Evolutionary conservation across 2,888 invertebrate species (phyloP), one percentile per base, ranked within the genome.

Genomic region (Pollenia labialis): DNA sequence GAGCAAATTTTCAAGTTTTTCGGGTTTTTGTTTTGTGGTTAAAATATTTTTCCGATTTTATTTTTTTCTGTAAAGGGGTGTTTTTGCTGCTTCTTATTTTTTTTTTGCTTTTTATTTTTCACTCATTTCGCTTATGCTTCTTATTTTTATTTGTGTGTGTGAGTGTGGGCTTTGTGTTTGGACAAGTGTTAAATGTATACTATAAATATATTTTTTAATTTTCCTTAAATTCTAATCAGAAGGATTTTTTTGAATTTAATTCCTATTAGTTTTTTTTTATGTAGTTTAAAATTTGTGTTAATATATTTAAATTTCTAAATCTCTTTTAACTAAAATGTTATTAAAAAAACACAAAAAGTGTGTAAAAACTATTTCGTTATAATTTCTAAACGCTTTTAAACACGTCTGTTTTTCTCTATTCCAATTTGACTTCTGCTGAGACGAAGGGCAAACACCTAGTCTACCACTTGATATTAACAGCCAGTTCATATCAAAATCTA

Each of bases 401-500:
- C 58, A 80, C 79, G 87, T 80, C 88, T 88, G 85, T 48, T 87
- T 88, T 85, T 88, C 88, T 88, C 89, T 85, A 87, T 89, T 91
- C 91, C 90, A 90, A 91, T 90, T 90, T 85, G 91, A 90, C 89
- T 89, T 88, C 87, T 88, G 88, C 71, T 75, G 42, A 75, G 74
- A 79, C 79, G 85, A 86, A 86, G 69, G 81, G 79, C 82, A 84
- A 76, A 74, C 81, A 84, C 74, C 81, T 69, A 77, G 42, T 81
- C 81, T 77, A 81, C 71, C 83, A 87, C 81, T 87, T 81, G 81
- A 50, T 79, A 16, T 62, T 66, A 6, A 62, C 68, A 54, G 46
- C 52, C 58, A 32, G 4, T 32, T 32, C 79, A 74, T 80, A 80
- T 74, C 68, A 68, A 32, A 32, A 85, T 74, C 87, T 77, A 87